A percentile compares a stretch with the other conserved stretches of the same genome.
Evolutionary conservation across 2,888 invertebrate species (phyloP).

Genomic region (Drosophila yooni): DNA sequence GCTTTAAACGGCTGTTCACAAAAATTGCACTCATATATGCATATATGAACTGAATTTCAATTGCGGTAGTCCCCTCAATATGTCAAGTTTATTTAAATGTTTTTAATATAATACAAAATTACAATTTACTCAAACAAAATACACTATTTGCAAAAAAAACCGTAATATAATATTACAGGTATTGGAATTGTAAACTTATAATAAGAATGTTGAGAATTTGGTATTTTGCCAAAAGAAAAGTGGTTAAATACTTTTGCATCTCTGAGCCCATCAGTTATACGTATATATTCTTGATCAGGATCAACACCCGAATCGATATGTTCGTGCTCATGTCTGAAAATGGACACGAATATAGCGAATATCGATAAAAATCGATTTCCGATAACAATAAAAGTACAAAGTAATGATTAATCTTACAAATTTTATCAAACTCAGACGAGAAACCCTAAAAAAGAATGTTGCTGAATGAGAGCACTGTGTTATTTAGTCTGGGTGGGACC

Average conservation of each 20-base stretch:
- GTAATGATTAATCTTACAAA: not conserved
- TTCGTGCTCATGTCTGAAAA: not conserved
- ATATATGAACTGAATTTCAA: not conserved
- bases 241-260: not conserved
- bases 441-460: not conserved
- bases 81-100: too few relatives aligned
- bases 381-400: not conserved
- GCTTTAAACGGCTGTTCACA: slow-evolving; percentile 10
- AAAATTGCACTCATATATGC: slow-evolving; percentile 1
- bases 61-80: not conserved
- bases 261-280: not conserved
- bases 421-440: not conserved
- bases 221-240: not conserved
- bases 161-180: not conserved
- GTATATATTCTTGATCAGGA: not conserved
- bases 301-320: not conserved
- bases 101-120: not conserved
- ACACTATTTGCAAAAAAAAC: not conserved
- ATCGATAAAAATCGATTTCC: not conserved
- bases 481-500: too few relatives aligned
- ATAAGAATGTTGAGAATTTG: not conserved
- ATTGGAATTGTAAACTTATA: not conserved
- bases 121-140: not conserved
- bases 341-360: not conserved
- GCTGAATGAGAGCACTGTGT: too few relatives aligned